These are phyloP conservation scores for Poecilia latipinna DNA, from an alignment of 2,113 vertebrate species.

Conservation along the genomic window DNA sequence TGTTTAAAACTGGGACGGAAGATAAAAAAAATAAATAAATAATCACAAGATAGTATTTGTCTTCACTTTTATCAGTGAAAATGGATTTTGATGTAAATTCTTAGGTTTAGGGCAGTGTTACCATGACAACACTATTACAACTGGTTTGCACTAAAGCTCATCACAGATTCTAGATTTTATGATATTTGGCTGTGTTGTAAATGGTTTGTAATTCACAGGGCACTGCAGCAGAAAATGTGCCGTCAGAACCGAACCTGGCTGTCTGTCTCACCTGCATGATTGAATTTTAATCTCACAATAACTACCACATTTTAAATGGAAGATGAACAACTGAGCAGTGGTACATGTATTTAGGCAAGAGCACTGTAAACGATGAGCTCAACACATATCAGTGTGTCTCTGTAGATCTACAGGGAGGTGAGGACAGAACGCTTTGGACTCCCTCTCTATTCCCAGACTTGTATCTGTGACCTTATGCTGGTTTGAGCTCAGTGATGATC, in stretches of 20 bases:
- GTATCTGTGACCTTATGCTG: neutral
- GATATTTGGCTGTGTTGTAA: slow-evolving; percentile 7
- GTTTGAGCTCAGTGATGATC: slow-evolving; percentile 13
- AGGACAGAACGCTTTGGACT: neutral
- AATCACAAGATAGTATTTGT: neutral
- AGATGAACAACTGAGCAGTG: slow-evolving; percentile 11
- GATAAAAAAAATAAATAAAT: neutral
- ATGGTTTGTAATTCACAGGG: slow-evolving; percentile 8
- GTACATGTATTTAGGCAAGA: slow-evolving; percentile 4
- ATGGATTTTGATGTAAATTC: neutral
- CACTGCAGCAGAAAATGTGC: neutral
- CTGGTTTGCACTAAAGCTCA: slow-evolving; percentile 29
- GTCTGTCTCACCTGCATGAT: neutral
- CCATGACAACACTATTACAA: slow-evolving; percentile 36
- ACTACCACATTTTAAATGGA: neutral
- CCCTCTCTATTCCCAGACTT: slow-evolving; percentile 2
- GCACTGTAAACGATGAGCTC: slow-evolving; percentile 9
- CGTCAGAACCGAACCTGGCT: neutral
- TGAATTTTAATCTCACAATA: neutral
- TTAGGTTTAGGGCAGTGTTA: slow-evolving; percentile 30
- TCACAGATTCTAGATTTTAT: neutral
- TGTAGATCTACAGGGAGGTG: slow-evolving; percentile 13
- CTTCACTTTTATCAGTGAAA: neutral
- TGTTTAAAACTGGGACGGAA: neutral
- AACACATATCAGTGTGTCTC: slow-evolving; percentile 23